Conservation (phyloP, 2,888 invertebrate genomes). For the Epinotia brunnichana region DNA sequence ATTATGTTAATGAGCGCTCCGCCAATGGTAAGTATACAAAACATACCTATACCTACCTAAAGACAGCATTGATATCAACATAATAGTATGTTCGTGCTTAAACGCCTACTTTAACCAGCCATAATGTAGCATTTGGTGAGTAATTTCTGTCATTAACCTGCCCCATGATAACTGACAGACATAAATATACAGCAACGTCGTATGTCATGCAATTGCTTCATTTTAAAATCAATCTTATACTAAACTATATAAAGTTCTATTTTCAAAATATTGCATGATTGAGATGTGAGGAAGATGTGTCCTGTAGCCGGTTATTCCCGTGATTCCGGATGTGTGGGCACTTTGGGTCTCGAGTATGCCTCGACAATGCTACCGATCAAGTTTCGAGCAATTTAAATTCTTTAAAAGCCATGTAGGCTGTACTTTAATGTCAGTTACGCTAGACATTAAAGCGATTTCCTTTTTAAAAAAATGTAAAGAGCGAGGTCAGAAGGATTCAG, state of each 20-base stretch:
- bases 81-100: not conserved
- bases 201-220: not conserved
- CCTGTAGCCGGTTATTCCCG: slow-evolving; percentile 14
- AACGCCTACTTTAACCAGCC: not conserved
- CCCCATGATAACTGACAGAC: not conserved
- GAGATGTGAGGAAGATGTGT: not conserved
- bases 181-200: not conserved
- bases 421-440: slow-evolving; percentile 1
- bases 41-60: no score
- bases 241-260: not conserved
- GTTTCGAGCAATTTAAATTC: slow-evolving; percentile 16
- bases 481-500: no score
- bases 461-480: not conserved
- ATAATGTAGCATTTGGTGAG: not conserved
- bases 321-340: slow-evolving; percentile 10
- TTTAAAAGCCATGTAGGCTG: slow-evolving; percentile 4
- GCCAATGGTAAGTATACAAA: no score
- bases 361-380: not conserved
- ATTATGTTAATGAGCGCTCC: no score
- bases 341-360: not conserved
- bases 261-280: not conserved
- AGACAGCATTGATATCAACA: not conserved
- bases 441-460: not conserved
- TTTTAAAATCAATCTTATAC: not conserved
- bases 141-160: slow-evolving; percentile 11